Percentiles rank a stretch among this genome's conserved stretches.
These are phyloP conservation scores for Aurelia aurita DNA, from an alignment of 30 jellyfish, hydroid and myxozoan species.

Conservation along the genomic window DNA sequence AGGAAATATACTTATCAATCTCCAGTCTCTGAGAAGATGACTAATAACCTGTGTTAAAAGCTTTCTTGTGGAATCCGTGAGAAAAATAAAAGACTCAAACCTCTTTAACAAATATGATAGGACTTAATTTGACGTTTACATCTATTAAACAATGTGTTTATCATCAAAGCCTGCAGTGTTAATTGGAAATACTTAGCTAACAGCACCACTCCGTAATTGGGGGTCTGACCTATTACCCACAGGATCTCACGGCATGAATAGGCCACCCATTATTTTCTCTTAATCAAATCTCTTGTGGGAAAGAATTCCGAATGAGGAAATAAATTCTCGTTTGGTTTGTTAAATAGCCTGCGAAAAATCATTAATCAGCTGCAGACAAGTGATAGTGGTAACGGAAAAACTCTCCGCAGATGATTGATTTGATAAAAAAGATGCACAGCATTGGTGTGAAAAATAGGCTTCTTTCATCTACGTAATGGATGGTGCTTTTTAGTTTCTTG, in stretches of 20 bases:
- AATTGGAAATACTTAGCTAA: conserved; percentile 9
- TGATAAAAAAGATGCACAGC: too few relatives aligned
- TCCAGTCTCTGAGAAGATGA: conserved; percentile 16
- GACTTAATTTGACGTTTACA: not conserved
- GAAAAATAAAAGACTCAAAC: not conserved
- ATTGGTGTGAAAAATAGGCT: too few relatives aligned
- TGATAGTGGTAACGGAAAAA: too few relatives aligned
- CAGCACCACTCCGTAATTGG: conserved; percentile 36
- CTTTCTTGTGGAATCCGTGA: conserved; percentile 18
- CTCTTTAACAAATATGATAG: not conserved
- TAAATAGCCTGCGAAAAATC: too few relatives aligned
- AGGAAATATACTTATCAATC: conserved; percentile 2
- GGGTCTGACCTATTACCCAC: not conserved
- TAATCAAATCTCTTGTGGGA: too few relatives aligned
- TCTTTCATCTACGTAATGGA: too few relatives aligned
- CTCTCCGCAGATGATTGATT: too few relatives aligned
- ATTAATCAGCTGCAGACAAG: too few relatives aligned
- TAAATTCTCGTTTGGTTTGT: too few relatives aligned
- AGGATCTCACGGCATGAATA: not conserved
- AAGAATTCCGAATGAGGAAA: too few relatives aligned
- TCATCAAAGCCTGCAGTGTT: conserved; percentile 19
- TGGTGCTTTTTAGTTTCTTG: too few relatives aligned
- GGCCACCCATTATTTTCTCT: conserved; percentile 28
- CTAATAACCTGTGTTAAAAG: not conserved
- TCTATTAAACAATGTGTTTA: conserved; percentile 3